phyloP scores from a whole-genome alignment of 2,888 invertebrate species.

The Eledone cirrhosa region DNA sequence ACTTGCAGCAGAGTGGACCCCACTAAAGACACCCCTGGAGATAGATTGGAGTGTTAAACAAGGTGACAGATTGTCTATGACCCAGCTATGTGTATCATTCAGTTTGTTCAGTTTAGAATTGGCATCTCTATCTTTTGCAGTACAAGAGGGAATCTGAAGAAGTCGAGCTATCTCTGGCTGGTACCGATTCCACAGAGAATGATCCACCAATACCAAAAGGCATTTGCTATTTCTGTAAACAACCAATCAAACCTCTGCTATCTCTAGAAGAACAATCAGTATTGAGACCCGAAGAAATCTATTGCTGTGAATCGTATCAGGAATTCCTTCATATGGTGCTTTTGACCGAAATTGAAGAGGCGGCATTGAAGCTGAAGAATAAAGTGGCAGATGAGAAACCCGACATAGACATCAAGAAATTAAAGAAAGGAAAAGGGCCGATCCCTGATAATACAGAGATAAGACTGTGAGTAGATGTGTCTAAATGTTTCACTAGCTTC shows the following conservation, averaged over 20 bases:
- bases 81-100: no score
- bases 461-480: no score
- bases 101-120: no score
- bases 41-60: no score
- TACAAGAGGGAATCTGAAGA: slow-evolving; percentile 15
- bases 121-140: neutral
- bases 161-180: neutral
- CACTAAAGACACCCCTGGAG: no score
- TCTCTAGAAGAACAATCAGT: slow-evolving; percentile 58
- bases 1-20: no score
- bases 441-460: no score
- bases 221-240: slow-evolving; percentile 62
- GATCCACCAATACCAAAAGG: slow-evolving; percentile 32
- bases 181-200: neutral
- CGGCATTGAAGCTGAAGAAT: neutral
- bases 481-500: no score
- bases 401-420: no score
- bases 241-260: slow-evolving; percentile 59
- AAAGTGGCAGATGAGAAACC: neutral
- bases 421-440: no score
- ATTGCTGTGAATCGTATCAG: slow-evolving; percentile 63
- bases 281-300: slow-evolving; percentile 57
- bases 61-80: no score
- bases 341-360: neutral
- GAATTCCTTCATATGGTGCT: slow-evolving; percentile 56